Percentiles rank a stretch among this genome's conserved stretches.
Conservation (phyloP, 2,113 vertebrate genomes). For the Hemicordylus capensis region DNA sequence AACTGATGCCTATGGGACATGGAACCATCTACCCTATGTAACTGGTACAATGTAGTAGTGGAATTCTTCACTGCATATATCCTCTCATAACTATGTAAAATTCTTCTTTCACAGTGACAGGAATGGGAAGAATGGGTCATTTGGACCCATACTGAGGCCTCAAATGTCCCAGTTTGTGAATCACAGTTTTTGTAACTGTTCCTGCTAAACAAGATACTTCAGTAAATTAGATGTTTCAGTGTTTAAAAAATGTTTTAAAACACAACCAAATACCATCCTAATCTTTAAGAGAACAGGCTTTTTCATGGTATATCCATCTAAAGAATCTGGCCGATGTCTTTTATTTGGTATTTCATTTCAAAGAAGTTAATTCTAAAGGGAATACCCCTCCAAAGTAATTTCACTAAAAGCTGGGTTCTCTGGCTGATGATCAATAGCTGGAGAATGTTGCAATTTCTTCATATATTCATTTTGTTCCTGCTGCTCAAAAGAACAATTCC, state of each 20-base stretch:
- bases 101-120: neutral
- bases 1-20: too few relatives aligned
- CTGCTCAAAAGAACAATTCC: constrained; percentile 23
- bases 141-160: neutral
- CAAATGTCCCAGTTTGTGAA: neutral
- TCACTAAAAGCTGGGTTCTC: constrained; percentile 26
- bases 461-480: neutral
- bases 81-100: neutral
- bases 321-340: neutral
- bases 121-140: neutral
- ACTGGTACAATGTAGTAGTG: neutral
- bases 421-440: constrained; percentile 3
- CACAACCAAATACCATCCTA: constrained; percentile 39
- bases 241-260: constrained; percentile 22
- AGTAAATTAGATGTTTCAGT: constrained; percentile 25
- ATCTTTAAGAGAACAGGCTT: neutral
- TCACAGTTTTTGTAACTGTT: neutral
- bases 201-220: neutral
- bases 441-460: neutral
- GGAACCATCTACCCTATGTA: neutral
- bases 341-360: constrained; percentile 39
- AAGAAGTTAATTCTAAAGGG: constrained; percentile 49
- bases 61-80: neutral
- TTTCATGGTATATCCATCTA: constrained; percentile 7
- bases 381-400: constrained; percentile 8